Percentiles rank a stretch among this genome's conserved stretches.
phyloP scores from a whole-genome alignment of 2,113 vertebrate species.

The Tragulus kanchil region DNA sequence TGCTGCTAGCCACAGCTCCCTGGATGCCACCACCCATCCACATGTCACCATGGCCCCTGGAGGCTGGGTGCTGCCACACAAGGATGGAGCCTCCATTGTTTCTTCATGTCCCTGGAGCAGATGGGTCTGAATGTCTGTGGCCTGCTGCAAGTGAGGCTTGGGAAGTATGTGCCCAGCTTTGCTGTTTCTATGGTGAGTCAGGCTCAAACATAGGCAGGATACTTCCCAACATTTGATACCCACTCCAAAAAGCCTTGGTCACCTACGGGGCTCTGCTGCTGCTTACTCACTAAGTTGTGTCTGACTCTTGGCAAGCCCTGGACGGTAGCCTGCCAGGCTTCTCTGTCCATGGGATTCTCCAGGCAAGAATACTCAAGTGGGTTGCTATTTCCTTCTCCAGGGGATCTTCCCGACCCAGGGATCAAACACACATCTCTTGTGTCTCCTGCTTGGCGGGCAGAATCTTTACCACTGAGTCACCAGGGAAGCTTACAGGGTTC shows the following conservation, averaged over 20 bases:
- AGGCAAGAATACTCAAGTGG: too few species aligned
- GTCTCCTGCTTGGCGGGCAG: too few species aligned
- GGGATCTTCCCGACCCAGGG: too few species aligned
- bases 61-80: not conserved
- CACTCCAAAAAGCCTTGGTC: not conserved
- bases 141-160: not conserved
- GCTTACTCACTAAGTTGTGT: too few species aligned
- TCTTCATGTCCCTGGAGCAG: not conserved
- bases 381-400: too few species aligned
- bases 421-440: too few species aligned
- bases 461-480: too few species aligned
- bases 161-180: not conserved
- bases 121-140: not conserved
- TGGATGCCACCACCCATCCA: not conserved
- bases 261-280: not conserved
- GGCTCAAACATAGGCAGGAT: not conserved
- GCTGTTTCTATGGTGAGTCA: not conserved
- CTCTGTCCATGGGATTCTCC: too few species aligned
- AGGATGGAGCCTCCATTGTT: not conserved
- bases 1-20: not conserved
- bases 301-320: too few species aligned
- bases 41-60: accelerated
- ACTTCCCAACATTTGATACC: not conserved
- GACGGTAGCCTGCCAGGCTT: too few species aligned
- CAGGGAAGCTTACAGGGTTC: not conserved